Evolutionary conservation across 2,888 invertebrate species (phyloP).

Genomic region (Pachymerium ferrugineum): DNA sequence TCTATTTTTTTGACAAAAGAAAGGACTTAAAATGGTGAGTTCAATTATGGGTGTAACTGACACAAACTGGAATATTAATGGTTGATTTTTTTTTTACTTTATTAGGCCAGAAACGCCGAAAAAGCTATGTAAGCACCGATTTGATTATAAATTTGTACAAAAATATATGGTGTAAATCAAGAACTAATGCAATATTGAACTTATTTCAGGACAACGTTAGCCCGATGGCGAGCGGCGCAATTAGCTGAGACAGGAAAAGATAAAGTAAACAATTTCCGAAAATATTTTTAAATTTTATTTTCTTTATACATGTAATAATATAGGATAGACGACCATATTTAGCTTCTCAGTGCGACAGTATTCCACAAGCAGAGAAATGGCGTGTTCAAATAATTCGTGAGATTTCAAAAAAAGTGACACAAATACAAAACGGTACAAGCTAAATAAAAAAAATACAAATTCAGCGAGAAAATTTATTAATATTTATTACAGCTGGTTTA

Average conservation of each 20-base stretch:
- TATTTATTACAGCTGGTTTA: conserved; percentile 68
- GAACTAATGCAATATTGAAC: conserved; percentile 32
- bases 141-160: no score
- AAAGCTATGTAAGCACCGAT: conserved; percentile 97
- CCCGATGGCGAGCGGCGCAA: conserved; percentile 96
- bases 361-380: conserved; percentile 93
- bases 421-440: conserved; percentile 95
- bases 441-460: background rate
- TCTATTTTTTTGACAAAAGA: background rate
- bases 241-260: conserved; percentile 61
- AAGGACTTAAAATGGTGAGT: background rate
- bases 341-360: conserved; percentile 88
- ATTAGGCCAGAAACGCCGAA: conserved; percentile 90
- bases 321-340: conserved; percentile 85
- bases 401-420: conserved; percentile 95
- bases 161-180: background rate
- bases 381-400: conserved; percentile 94
- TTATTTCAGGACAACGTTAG: conserved; percentile 89
- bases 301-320: conserved; percentile 48
- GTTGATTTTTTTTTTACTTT: conserved; percentile 34
- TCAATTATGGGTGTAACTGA: background rate
- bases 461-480: background rate
- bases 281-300: conserved; percentile 21
- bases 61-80: background rate
- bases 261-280: conserved; percentile 36